Conservation (phyloP, 1,140 invertebrate genomes). For the Adoxophyes honmai region DNA sequence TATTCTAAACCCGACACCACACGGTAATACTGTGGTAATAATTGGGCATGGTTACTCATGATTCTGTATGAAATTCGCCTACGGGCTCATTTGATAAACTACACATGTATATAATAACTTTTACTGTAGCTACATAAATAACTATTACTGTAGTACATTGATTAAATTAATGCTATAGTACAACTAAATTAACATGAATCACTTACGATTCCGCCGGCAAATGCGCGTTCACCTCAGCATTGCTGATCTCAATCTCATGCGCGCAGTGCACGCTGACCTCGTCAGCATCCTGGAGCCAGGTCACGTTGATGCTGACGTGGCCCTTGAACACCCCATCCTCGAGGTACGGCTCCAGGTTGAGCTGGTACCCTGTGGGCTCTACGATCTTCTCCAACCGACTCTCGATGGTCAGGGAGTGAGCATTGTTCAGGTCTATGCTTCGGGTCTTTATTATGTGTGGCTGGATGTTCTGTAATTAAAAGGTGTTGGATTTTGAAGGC, state of each 20-base stretch:
- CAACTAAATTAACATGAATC: no score
- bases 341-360: conserved; percentile 80
- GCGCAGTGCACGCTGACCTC: conserved; percentile 81
- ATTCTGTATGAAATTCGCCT: no score
- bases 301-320: conserved; percentile 79
- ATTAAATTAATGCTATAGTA: no score
- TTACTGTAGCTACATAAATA: no score
- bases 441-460: conserved; percentile 64
- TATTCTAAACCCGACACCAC: no score
- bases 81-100: no score
- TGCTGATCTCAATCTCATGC: conserved; percentile 77
- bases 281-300: conserved; percentile 76
- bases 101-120: no score
- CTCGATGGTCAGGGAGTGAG: conserved; percentile 78
- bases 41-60: no score
- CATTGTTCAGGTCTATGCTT: conserved; percentile 80
- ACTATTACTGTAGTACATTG: no score
- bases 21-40: no score
- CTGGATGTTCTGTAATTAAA: conserved; percentile 15
- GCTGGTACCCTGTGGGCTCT: conserved; percentile 78
- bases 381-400: conserved; percentile 77
- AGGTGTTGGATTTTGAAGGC: no score
- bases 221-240: conserved; percentile 51
- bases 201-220: conserved; percentile 41
- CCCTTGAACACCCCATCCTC: conserved; percentile 79